Conservation (phyloP, 2,113 vertebrate genomes). For the Miniopterus natalensis region DNA sequence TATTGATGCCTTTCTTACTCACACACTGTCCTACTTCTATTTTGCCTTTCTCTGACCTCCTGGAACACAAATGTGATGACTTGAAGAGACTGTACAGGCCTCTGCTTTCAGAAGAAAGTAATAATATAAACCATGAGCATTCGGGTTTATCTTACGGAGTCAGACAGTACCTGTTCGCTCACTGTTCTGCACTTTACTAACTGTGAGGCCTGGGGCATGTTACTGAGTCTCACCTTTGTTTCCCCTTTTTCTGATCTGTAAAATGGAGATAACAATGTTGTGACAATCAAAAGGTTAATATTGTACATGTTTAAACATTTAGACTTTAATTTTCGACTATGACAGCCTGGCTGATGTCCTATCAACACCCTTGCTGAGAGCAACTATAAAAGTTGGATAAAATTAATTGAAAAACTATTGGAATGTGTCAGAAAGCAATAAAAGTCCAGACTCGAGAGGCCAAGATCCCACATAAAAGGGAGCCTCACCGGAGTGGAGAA, state of each 20-base stretch:
- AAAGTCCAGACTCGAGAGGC: background rate
- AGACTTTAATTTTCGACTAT: background rate
- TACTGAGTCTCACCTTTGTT: background rate
- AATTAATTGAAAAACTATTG: background rate
- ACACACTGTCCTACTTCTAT: fast-evolving
- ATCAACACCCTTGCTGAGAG: background rate
- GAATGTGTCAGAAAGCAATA: background rate
- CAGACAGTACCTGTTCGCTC: background rate
- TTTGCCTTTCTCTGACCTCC: background rate
- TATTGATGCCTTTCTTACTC: background rate
- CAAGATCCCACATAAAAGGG: background rate
- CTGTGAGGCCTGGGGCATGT: background rate
- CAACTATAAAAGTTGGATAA: background rate
- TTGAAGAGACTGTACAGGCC: background rate
- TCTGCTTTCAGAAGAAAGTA: background rate
- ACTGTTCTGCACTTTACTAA: background rate
- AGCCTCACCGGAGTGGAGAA: background rate
- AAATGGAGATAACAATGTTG: background rate
- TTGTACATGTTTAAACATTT: background rate
- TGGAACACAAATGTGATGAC: background rate
- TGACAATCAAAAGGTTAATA: background rate
- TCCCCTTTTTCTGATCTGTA: background rate
- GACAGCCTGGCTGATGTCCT: background rate
- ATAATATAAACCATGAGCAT: background rate
- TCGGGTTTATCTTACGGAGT: background rate